Base-by-base conservation (phyloP, 2,797 vertebrate genomes). In the Eleutherodactylus coqui region DNA sequence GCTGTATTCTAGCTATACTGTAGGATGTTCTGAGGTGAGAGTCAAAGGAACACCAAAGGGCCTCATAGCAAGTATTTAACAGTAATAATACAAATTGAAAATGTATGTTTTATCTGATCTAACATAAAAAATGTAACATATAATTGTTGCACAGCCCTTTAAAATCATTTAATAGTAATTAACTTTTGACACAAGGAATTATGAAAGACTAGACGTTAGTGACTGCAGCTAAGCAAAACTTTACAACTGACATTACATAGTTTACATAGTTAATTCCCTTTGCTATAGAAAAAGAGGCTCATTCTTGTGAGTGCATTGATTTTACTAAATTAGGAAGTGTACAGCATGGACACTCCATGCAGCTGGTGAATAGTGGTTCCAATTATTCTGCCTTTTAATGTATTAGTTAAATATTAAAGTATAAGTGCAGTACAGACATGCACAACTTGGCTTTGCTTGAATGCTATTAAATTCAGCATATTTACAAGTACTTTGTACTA, bases 401-500 rank as follows among this genome's bases (percentile, higher is more conserved):
- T 70, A 70, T 70, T 38, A 70, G 62, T 36, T 67, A 36, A 21
- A 49, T 34, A 17, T 53, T 49, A 19, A 49, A 53, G 47, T 5
- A 53, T 51, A 82, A 53, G 38, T 24, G 1, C 2, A 10, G 10
- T 55, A 49, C n/a, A 82, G 58, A 11, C 32, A 6, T 72, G 34
- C 2, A 67, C 21, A 80, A 80, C 34, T 47, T 43, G 36, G 24
- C 24, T 27, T 69, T 49, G 24, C 79, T 38, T 51, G 49, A 53
- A 58, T 41, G 53, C 13, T 27, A 19, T 47, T 77, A 41, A 76
- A 24, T n/a, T 51, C 49, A 51, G 38, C 73, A 67, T 76, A 51
- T 38, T 84, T 67, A 69, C 29, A 69, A 78, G 76, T 43, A 29
- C 47, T 77, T 34, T 70, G 49, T 58, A 45, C 51, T 62, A 47